Evolutionary conservation across 1,140 invertebrate genomes (phyloP).

Genomic region (Cydia strobilella): DNA sequence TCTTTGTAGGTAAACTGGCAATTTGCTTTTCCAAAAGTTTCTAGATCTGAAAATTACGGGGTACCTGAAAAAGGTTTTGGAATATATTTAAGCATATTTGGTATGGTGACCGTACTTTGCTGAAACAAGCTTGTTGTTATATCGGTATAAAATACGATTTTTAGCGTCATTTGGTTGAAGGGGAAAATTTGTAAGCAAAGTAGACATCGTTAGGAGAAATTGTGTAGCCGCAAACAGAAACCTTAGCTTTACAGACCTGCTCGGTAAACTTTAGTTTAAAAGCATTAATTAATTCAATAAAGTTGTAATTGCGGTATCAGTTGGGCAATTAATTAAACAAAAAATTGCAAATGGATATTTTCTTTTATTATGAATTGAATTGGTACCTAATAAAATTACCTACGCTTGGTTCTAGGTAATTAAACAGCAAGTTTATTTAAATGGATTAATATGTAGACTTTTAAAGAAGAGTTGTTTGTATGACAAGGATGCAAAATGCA

Average conservation of each 20-base stretch:
- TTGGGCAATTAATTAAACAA: background rate
- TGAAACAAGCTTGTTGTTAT: conserved; percentile 4
- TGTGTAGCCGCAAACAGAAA: conserved; percentile 10
- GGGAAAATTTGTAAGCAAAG: conserved; percentile 11
- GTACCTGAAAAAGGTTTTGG: background rate
- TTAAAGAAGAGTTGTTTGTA: too few species aligned
- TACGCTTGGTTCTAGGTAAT: too few species aligned
- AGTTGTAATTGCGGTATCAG: background rate
- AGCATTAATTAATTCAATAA: conserved; percentile 7
- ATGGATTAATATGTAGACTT: too few species aligned
- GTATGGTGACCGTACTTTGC: conserved; percentile 12
- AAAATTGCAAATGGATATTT: background rate
- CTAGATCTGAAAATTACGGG: background rate
- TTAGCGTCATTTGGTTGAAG: conserved; percentile 5
- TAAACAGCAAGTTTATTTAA: too few species aligned
- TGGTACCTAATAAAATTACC: too few species aligned
- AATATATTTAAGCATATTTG: conserved; percentile 7
- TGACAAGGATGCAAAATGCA: too few species aligned
- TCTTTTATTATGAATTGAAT: background rate
- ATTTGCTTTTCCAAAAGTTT: background rate
- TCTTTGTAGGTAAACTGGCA: background rate
- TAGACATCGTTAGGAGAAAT: conserved; percentile 22
- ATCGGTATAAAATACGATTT: conserved; percentile 7
- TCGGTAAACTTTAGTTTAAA: background rate
- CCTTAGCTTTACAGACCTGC: background rate